A percentile compares a stretch with the other conserved stretches of the same genome.
Evolutionary conservation across 2,888 invertebrate species (phyloP).

Genomic region (Dione vanillae): DNA sequence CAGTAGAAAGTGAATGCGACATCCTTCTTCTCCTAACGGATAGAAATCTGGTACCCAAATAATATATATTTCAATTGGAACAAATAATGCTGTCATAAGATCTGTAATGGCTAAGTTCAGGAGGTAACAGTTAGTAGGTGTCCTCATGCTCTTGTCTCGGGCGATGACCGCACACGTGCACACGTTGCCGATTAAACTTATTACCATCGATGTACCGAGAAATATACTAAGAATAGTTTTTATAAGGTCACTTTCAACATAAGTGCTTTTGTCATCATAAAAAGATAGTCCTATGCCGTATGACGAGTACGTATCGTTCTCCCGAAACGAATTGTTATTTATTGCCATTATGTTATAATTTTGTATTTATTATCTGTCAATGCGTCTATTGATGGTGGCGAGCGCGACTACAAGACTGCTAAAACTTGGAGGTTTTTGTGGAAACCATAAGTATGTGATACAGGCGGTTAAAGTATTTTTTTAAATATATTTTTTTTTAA

Average conservation of each 20-base stretch:
- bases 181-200: conserved; percentile 89
- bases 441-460: conserved; percentile 39
- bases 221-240: conserved; percentile 78
- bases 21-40: conserved; percentile 90
- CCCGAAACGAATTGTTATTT: conserved; percentile 31
- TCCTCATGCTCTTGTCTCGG: conserved; percentile 90
- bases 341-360: conserved; percentile 28
- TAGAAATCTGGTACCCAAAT: conserved; percentile 91
- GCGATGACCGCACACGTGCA: conserved; percentile 91
- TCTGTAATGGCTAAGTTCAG: conserved; percentile 91
- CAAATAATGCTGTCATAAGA: conserved; percentile 87
- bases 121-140: conserved; percentile 92
- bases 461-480: conserved; percentile 42
- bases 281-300: conserved; percentile 69
- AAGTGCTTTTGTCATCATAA: conserved; percentile 59
- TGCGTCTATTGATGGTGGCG: conserved; percentile 18
- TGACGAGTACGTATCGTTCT: conserved; percentile 64
- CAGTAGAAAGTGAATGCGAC: conserved; percentile 88
- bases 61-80: conserved; percentile 91
- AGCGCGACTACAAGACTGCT: conserved; percentile 40
- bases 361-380: conserved; percentile 16
- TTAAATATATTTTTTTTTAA: too few species aligned
- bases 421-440: conserved; percentile 29
- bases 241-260: conserved; percentile 84
- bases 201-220: conserved; percentile 86